Base-by-base conservation (phyloP, 2,888 invertebrate genomes). In the Hetaerina titia region DNA sequence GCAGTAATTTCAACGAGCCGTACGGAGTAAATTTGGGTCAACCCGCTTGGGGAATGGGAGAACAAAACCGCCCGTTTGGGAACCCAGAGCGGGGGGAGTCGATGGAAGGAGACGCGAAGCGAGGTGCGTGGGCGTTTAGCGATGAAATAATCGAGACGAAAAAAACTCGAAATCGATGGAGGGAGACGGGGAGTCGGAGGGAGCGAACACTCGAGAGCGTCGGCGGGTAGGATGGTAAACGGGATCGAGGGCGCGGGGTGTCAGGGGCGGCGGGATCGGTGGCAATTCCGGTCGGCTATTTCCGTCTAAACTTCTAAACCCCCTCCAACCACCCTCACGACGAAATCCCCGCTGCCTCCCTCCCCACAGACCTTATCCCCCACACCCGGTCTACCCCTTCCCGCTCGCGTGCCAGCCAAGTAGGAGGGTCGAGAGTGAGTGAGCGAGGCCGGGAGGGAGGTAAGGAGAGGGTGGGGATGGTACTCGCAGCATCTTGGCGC, bases 231-330 rank as follows among this genome's bases (percentile, higher is more conserved):
- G 22, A 58, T n/a, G n/a, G n/a, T 19, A 17, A 31, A n/a, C 22
- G 56, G 17, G 89, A 57, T 89, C 81, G 25, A 31, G 81, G n/a
- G 25, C 15, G 7, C 9, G 69, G 60, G 13, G 60, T 60, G 60
- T 25, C 90, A 58, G 60, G 60, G 69, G 64, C 74, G 64, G 69
- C 56, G 69, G 89, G 56, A 56, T n/a, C 58, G 89, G 92, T 45
- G 69, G 92, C 56, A 92, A 92, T 92, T 92, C 92, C 92, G 69
- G 56, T 57, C 56, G 92, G 69, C 92, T 92, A 92, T 92, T 92
- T 92, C 69, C 92, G 92, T 92, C 92, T 56, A 57, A 56, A 89
- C 45, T 31, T 13, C 69, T 60, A 22, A 9, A 19, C 13, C 89
- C 22, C 15, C 57, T 57, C 11, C 89, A 22, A 64, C 60, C 31